phyloP scores from a whole-genome alignment of 1,140 invertebrate species.

The Reticulitermes speratus region DNA sequence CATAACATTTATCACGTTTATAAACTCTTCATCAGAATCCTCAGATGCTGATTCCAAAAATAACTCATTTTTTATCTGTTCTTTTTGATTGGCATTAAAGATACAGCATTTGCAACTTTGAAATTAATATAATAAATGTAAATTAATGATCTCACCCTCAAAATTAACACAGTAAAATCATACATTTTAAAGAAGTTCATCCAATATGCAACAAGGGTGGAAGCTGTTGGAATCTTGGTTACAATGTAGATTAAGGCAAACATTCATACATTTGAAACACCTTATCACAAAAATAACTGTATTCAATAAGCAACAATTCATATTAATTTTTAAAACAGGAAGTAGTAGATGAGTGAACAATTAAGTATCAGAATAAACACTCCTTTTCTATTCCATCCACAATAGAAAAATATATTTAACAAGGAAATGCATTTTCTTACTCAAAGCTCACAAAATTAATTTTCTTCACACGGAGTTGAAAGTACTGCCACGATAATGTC shows the following conservation, averaged over 20 bases:
- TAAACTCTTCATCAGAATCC: conserved; percentile 3
- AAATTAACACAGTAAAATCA: neutral
- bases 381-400: neutral
- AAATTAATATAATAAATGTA: neutral
- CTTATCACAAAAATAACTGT: neutral
- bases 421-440: neutral
- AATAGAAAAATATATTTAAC: neutral
- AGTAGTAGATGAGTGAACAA: no score
- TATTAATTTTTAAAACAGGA: no score
- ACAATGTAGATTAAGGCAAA: neutral
- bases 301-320: no score
- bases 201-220: neutral
- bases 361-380: no score
- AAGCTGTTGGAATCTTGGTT: conserved; percentile 1
- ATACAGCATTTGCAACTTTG: neutral
- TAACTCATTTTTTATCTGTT: conserved; percentile 5
- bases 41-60: conserved; percentile 1
- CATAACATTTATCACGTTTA: conserved; percentile 19
- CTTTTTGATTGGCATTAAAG: neutral
- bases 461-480: neutral
- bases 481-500: neutral
- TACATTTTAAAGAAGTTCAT: neutral
- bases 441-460: neutral
- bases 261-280: neutral
- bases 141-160: neutral